Evolutionary conservation across 1,140 invertebrate genomes (phyloP).

Genomic region (Sycophila sp.): DNA sequence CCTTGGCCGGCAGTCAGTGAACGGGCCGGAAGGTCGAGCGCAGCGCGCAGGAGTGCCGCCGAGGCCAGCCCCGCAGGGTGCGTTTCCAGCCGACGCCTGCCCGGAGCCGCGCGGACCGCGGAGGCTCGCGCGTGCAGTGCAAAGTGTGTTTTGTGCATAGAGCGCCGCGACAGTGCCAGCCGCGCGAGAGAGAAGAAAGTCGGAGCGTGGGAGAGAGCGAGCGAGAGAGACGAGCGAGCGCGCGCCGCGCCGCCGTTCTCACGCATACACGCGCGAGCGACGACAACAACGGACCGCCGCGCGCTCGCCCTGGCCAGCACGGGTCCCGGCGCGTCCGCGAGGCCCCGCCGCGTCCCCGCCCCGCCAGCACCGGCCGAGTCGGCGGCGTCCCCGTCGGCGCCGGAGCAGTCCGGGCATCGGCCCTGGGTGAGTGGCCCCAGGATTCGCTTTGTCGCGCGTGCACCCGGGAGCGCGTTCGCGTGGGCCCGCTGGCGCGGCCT

Average conservation of each 20-base stretch:
- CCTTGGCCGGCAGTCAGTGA: background rate
- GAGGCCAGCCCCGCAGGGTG: background rate
- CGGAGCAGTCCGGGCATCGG: too few relatives aligned
- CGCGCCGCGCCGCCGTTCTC: slow-evolving; percentile 6
- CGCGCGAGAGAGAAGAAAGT: too few relatives aligned
- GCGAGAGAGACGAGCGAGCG: too few relatives aligned
- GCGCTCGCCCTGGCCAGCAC: slow-evolving; percentile 1
- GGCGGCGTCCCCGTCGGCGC: background rate
- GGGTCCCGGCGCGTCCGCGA: background rate
- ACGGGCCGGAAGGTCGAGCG: background rate
- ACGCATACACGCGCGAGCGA: background rate
- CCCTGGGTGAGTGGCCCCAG: too few relatives aligned
- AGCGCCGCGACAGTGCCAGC: too few relatives aligned
- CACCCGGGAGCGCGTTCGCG: background rate
- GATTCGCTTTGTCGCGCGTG: too few relatives aligned
- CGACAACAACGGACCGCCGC: too few relatives aligned
- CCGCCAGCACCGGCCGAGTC: background rate
- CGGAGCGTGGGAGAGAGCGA: too few relatives aligned
- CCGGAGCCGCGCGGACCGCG: slow-evolving; percentile 25
- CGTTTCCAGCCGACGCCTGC: background rate
- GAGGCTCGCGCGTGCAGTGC: background rate
- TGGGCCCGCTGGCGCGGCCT: background rate
- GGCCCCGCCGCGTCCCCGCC: background rate
- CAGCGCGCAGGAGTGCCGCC: background rate
- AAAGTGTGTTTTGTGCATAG: too few relatives aligned